Conservation (phyloP, 2,888 invertebrate genomes). For the Acronicta aceris region DNA sequence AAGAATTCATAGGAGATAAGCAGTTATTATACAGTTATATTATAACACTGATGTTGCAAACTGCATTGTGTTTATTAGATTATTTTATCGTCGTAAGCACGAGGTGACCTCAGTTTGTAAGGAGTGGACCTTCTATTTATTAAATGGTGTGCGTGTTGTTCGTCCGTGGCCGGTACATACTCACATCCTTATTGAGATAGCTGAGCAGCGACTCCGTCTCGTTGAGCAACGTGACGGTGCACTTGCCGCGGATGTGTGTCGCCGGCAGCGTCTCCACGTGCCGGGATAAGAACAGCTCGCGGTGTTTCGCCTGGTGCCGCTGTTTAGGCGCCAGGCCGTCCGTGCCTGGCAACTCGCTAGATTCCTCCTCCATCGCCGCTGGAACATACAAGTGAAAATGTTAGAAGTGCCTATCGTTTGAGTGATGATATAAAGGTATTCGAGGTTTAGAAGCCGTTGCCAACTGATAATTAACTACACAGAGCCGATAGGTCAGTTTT, state of each 20-base stretch:
- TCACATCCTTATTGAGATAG: conserved; percentile 98
- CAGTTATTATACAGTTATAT: no score
- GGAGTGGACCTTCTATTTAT: conserved; percentile 23
- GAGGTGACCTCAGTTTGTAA: neutral
- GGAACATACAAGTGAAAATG: conserved; percentile 59
- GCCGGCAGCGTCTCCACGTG: conserved; percentile 99
- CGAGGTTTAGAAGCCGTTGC: conserved; percentile 21
- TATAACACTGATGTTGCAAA: no score
- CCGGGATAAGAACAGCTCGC: conserved; percentile 99
- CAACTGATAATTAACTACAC: conserved; percentile 31
- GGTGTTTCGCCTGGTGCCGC: conserved; percentile 98
- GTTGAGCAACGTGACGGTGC: conserved; percentile 99
- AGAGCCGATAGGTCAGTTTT: conserved; percentile 31
- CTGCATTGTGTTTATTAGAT: no score
- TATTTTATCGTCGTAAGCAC: neutral
- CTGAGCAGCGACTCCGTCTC: conserved; percentile 99
- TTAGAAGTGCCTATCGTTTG: conserved; percentile 15
- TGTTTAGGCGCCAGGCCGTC: conserved; percentile 94
- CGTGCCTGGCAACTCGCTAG: conserved; percentile 88
- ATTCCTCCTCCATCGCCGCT: conserved; percentile 92
- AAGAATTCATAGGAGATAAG: no score
- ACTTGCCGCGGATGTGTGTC: conserved; percentile 99
- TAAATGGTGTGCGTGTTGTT: conserved; percentile 20
- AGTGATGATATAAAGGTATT: conserved; percentile 20
- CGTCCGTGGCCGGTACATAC: conserved; percentile 84